A percentile compares a stretch with the other conserved stretches of the same genome.
These are phyloP conservation scores for Onychomys torridus DNA, from an alignment of 2,797 vertebrate species.

Conservation along the genomic window DNA sequence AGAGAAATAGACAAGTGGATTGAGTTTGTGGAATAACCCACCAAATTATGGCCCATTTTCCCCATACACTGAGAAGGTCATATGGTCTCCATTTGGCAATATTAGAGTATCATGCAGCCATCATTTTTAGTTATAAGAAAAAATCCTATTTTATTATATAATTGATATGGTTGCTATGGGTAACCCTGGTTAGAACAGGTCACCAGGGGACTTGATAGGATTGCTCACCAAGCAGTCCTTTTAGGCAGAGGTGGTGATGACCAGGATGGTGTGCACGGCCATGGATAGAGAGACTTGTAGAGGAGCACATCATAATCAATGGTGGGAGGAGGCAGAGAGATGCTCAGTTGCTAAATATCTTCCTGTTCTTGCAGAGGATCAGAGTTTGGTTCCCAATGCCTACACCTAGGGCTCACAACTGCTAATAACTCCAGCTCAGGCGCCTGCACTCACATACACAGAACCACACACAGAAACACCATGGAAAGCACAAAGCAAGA, in stretches of 20 bases:
- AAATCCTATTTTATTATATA: neutral
- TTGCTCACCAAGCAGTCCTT: neutral
- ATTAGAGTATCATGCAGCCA: neutral
- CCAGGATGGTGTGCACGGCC: rapidly evolving
- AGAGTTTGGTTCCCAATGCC: neutral
- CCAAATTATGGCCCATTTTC: neutral
- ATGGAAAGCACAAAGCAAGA: neutral
- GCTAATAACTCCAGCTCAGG: too few species aligned
- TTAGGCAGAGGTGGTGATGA: rapidly evolving
- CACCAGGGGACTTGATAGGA: neutral
- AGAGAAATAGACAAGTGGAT: neutral
- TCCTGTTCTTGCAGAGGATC: neutral
- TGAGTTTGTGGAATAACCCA: rapidly evolving
- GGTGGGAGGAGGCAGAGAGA: neutral
- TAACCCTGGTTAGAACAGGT: neutral
- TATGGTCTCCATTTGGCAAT: neutral
- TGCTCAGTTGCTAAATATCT: neutral
- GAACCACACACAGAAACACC: neutral
- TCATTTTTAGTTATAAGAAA: neutral
- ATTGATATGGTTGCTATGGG: neutral
- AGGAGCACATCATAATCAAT: rapidly evolving
- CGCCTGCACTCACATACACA: neutral
- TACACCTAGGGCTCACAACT: neutral
- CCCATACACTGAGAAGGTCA: neutral
- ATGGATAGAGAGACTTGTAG: neutral